Percentiles rank a stretch among this genome's conserved stretches.
Conservation (phyloP, 2,888 invertebrate species). For the Dione juno region DNA sequence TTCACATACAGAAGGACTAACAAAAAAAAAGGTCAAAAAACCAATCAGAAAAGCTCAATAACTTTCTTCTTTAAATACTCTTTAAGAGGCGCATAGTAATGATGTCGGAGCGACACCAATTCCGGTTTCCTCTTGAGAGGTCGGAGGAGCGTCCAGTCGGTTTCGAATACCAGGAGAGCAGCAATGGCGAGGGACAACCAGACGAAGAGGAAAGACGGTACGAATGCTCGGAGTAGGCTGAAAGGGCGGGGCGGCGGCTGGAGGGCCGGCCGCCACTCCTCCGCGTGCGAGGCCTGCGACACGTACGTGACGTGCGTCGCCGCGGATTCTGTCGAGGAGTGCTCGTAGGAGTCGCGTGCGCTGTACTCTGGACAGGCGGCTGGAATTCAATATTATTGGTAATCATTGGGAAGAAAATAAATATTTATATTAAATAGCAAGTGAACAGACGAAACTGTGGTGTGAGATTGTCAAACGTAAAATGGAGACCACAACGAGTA, state of each 20-base stretch:
- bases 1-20: not conserved
- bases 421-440: too few species aligned
- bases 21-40: not conserved
- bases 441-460: not conserved
- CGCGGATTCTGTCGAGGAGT: slow-evolving; percentile 91
- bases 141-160: slow-evolving; percentile 88
- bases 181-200: slow-evolving; percentile 87
- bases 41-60: slow-evolving; percentile 85
- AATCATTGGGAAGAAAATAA: too few species aligned
- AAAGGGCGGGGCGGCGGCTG: slow-evolving; percentile 71
- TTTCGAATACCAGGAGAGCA: slow-evolving; percentile 89
- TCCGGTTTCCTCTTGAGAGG: slow-evolving; percentile 89
- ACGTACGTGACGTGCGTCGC: slow-evolving; percentile 75
- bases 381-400: too few species aligned
- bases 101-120: slow-evolving; percentile 88
- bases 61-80: slow-evolving; percentile 88
- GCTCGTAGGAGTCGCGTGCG: slow-evolving; percentile 88
- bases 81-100: slow-evolving; percentile 93
- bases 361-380: slow-evolving; percentile 84
- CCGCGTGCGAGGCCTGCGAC: slow-evolving; percentile 53
- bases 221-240: slow-evolving; percentile 87
- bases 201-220: slow-evolving; percentile 90
- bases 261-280: slow-evolving; percentile 54
- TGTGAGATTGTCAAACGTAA: too few species aligned
- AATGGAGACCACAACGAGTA: too few species aligned